These are phyloP conservation scores for Drosophila leonis DNA, from an alignment of 2,888 invertebrate species.

Conservation along the genomic window DNA sequence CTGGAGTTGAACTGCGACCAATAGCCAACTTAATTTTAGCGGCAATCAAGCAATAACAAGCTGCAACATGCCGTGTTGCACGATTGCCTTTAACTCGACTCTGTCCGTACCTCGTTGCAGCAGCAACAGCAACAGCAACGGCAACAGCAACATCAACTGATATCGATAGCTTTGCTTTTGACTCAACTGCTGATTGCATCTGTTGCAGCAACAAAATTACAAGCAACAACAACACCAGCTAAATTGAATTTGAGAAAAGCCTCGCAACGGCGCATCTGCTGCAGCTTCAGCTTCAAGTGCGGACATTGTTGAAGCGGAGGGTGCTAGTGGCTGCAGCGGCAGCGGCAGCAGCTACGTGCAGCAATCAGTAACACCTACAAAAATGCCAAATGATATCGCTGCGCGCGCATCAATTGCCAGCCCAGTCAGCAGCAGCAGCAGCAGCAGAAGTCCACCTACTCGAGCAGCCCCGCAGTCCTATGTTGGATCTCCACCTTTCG, in stretches of 20 bases:
- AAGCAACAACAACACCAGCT: conserved; percentile 68
- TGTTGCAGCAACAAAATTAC: conserved; percentile 79
- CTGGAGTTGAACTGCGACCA: conserved; percentile 48
- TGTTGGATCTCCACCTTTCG: conserved; percentile 13
- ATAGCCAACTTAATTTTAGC: conserved; percentile 78
- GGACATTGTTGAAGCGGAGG: conserved; percentile 19
- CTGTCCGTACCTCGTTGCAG: conserved; percentile 39
- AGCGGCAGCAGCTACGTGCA: conserved; percentile 67
- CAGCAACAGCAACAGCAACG: neutral
- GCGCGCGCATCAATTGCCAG: conserved; percentile 73
- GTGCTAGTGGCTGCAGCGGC: conserved; percentile 1
- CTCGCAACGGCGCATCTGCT: conserved; percentile 39
- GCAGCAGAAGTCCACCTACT: conserved; percentile 53
- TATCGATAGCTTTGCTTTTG: conserved; percentile 79
- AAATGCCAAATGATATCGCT: conserved; percentile 77
- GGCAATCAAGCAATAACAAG: conserved; percentile 81
- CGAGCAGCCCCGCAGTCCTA: conserved; percentile 19
- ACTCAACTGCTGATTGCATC: conserved; percentile 79
- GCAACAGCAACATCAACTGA: conserved; percentile 61
- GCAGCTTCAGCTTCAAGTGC: conserved; percentile 64
- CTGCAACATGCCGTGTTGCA: conserved; percentile 81
- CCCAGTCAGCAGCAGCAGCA: conserved; percentile 24
- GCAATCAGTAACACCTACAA: conserved; percentile 81
- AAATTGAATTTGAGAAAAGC: conserved; percentile 75
- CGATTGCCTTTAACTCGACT: conserved; percentile 78